Conservation (phyloP, 2,113 vertebrate genomes). For the Nyctibius bracteatus region DNA sequence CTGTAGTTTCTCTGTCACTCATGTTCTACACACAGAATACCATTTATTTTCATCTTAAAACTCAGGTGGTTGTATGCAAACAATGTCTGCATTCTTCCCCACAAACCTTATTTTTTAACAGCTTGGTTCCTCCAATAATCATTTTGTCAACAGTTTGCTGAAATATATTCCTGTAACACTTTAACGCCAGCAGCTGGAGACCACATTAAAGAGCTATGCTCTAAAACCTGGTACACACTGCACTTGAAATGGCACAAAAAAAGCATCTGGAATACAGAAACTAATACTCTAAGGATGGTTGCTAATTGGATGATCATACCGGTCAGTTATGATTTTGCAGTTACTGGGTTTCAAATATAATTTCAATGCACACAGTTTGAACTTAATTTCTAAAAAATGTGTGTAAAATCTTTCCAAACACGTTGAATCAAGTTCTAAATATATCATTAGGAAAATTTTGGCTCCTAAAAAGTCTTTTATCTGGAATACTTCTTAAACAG, state of each 20-base stretch:
- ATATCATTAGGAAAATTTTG: neutral
- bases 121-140: neutral
- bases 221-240: rapidly evolving
- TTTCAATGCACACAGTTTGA: neutral
- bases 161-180: neutral
- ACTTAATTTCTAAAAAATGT: neutral
- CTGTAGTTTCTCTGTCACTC: neutral
- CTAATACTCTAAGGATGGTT: neutral
- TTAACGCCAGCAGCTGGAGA: neutral
- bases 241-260: neutral
- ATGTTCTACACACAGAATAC: rapidly evolving
- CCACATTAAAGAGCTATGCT: neutral
- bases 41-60: neutral
- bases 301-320: neutral
- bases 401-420: neutral
- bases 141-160: neutral
- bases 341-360: neutral
- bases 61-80: neutral
- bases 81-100: neutral
- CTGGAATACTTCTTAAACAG: neutral
- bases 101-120: neutral
- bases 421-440: neutral
- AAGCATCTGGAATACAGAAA: neutral
- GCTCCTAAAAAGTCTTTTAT: neutral
- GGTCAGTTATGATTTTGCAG: neutral